These are phyloP conservation scores for Ganaspis brasiliensis DNA, from an alignment of 2,888 invertebrate genomes.

Conservation along the genomic window DNA sequence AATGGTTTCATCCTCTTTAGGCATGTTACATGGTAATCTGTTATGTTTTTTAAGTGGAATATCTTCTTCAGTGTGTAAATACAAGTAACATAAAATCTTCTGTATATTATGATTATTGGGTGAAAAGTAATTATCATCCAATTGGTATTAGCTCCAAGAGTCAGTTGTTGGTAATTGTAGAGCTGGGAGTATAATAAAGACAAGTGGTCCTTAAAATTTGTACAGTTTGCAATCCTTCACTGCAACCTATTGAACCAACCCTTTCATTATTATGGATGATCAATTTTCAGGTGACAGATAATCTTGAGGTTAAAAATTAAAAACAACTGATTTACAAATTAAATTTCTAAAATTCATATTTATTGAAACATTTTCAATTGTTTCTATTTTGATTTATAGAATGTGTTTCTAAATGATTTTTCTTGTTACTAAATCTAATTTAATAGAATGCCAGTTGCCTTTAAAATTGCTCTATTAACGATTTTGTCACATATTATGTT, in stretches of 20 bases:
- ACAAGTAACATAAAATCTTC: background rate
- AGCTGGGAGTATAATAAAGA: constrained; percentile 9
- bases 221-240: background rate
- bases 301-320: background rate
- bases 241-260: background rate
- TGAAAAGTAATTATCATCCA: constrained; percentile 12
- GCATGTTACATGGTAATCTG: background rate
- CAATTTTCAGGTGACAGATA: constrained; percentile 6
- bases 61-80: background rate
- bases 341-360: too few relatives aligned
- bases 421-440: too few relatives aligned
- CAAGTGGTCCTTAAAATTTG: constrained; percentile 22
- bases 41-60: background rate
- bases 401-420: too few relatives aligned
- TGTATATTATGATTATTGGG: constrained; percentile 17
- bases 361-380: too few relatives aligned
- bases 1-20: background rate
- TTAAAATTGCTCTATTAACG: too few relatives aligned
- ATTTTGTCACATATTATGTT: too few relatives aligned
- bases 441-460: too few relatives aligned
- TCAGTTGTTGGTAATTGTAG: constrained; percentile 21
- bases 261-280: background rate
- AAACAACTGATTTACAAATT: too few relatives aligned
- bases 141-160: constrained; percentile 20
- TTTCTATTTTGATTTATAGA: too few relatives aligned